Base-by-base conservation (phyloP, 2,113 vertebrate genomes). In the Rallus limicola region DNA sequence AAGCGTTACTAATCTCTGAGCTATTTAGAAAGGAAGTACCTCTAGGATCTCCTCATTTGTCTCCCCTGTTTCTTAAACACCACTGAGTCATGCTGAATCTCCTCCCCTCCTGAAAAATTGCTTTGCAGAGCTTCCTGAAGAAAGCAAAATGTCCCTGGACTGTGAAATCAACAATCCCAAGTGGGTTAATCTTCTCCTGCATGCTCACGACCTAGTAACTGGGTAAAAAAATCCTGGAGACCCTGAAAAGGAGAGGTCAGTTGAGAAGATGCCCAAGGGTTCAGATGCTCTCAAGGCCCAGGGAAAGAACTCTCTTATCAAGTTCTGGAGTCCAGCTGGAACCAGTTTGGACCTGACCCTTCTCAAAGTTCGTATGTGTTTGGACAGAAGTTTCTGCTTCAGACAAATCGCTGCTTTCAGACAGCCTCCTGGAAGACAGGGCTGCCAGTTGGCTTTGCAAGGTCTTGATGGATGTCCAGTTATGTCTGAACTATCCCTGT, bases 1-100 rank as follows among this genome's bases (percentile, higher is more conserved):
- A 84, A 94, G 85, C 4, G 0, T 96, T 97, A 96, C 90, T 96
- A 94, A 96, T 94, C 92, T 95, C 86, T 88, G 80, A 96, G 86
- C 80, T 96, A 93, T 93, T 95, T 63, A 86, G 80, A 93, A 94
- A 93, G 95, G 95, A 97, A 96, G 96, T 95, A 94, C 93, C 79
- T 96, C 95, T 94, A 96, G 95, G 92, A 94, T 96, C 95, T 94
- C 56, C 42, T 93, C 67, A 38, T 86, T 92, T 92, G 92, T 96
- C 71, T 94, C 88, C 85, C 50, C 29, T 92, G 82, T 86, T 94
- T 95, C 91, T 95, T 82, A 94, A 96, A 94, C 56, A 90, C 60
- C 60, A 68, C 7, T 96, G 86, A 92, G 86, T 95, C 92, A 93
- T 2, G 10, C 76, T 50, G 80, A 86, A 74, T 88, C 93, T 96